Evolutionary conservation across 2,113 vertebrate species (phyloP).

Genomic region (Apodemus sylvaticus): DNA sequence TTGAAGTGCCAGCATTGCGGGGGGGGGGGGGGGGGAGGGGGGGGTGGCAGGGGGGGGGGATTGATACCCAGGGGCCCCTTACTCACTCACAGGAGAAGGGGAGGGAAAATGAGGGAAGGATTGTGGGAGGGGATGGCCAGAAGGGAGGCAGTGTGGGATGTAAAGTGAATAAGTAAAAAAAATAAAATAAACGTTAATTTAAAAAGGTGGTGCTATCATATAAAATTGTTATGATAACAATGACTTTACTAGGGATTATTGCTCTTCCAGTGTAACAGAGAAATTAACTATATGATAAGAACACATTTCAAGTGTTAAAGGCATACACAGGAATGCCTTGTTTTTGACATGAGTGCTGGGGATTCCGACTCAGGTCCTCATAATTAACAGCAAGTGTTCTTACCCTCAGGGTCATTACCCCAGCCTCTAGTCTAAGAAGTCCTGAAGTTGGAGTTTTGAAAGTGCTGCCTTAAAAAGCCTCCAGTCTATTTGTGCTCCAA

Average conservation of each 20-base stretch:
- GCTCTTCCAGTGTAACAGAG: slow-evolving; percentile 20
- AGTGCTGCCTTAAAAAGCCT: neutral
- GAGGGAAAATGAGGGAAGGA: too few species aligned
- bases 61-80: too few species aligned
- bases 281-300: slow-evolving; percentile 24
- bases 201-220: neutral
- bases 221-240: neutral
- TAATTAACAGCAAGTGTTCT: neutral
- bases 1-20: too few species aligned
- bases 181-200: too few species aligned
- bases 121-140: too few species aligned
- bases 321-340: neutral
- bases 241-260: slow-evolving; percentile 21
- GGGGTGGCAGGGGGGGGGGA: too few species aligned
- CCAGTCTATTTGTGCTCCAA: neutral
- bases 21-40: too few species aligned
- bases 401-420: neutral
- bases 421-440: neutral
- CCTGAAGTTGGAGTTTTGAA: slow-evolving; percentile 35
- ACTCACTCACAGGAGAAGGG: too few species aligned
- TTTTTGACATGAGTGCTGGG: neutral
- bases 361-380: neutral
- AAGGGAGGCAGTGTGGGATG: too few species aligned
- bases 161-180: too few species aligned
- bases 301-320: neutral